Percentiles rank a stretch among this genome's conserved stretches.
These are phyloP conservation scores for Amphiprion percula DNA, from an alignment of 2,113 vertebrate species.

Conservation along the genomic window DNA sequence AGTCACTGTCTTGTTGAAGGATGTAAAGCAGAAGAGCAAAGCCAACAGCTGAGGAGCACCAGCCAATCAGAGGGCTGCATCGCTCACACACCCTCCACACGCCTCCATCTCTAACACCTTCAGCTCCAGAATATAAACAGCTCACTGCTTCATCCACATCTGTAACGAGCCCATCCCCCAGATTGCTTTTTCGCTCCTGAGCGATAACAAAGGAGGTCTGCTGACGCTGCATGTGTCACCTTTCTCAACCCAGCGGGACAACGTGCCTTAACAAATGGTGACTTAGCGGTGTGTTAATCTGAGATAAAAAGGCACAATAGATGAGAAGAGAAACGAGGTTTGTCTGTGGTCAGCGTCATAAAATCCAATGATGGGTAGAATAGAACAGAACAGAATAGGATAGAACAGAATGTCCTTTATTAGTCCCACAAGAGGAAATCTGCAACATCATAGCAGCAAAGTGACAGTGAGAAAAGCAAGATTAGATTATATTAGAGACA, in stretches of 20 bases:
- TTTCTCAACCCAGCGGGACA: too few species aligned
- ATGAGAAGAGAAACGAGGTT: too few species aligned
- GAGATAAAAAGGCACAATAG: neutral
- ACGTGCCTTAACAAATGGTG: too few species aligned
- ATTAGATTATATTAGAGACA: too few species aligned
- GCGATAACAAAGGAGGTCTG: neutral
- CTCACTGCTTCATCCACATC: neutral
- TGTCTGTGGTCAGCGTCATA: too few species aligned
- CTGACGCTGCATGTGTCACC: neutral
- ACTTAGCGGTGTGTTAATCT: too few species aligned
- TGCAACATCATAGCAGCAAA: too few species aligned
- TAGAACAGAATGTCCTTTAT: too few species aligned
- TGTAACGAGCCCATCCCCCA: neutral
- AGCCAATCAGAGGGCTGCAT: conserved; percentile 70
- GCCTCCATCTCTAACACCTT: conserved; percentile 40
- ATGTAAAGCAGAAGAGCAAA: conserved; percentile 23
- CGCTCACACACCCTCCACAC: conserved; percentile 63
- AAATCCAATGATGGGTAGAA: too few species aligned
- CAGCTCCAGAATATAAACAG: conserved; percentile 23
- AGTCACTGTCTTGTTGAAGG: neutral
- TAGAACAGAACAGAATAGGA: too few species aligned
- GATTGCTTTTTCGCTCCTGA: neutral
- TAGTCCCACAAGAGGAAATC: too few species aligned
- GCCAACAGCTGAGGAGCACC: conserved; percentile 13
- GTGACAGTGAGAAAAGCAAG: too few species aligned